These are phyloP conservation scores for Cabera pusaria DNA, from an alignment of 2,888 invertebrate species.

Conservation along the genomic window DNA sequence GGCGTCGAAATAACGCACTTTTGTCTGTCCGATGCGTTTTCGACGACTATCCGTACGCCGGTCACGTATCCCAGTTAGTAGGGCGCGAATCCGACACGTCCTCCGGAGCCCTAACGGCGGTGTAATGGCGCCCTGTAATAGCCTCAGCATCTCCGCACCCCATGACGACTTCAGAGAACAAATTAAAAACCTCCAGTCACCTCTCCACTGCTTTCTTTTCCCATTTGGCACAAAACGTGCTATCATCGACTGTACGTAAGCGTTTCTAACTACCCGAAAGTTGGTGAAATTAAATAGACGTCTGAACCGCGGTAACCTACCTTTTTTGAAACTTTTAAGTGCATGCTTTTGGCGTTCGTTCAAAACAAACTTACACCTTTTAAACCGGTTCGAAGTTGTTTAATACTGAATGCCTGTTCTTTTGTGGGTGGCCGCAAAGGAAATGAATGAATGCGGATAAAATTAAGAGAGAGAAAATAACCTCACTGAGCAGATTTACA, in stretches of 20 bases:
- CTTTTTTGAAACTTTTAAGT: slow-evolving; percentile 32
- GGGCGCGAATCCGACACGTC: slow-evolving; percentile 76
- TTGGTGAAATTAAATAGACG: slow-evolving; percentile 46
- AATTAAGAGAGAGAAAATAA: no score
- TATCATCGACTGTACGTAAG: slow-evolving; percentile 30
- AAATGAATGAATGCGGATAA: no score
- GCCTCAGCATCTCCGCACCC: slow-evolving; percentile 57
- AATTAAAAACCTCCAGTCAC: slow-evolving; percentile 68
- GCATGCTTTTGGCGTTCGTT: slow-evolving; percentile 28
- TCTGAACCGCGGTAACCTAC: slow-evolving; percentile 33
- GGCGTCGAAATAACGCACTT: slow-evolving; percentile 27
- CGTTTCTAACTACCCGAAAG: slow-evolving; percentile 35
- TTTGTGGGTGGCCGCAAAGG: slow-evolving; percentile 13
- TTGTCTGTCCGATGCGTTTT: slow-evolving; percentile 44
- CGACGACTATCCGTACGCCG: slow-evolving; percentile 45
- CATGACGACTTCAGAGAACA: slow-evolving; percentile 59
- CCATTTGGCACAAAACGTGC: slow-evolving; percentile 28
- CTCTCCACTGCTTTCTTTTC: slow-evolving; percentile 41
- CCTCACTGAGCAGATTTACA: no score
- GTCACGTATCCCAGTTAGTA: slow-evolving; percentile 74
- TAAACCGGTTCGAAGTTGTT: slow-evolving; percentile 19
- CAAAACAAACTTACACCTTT: slow-evolving; percentile 31
- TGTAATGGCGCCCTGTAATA: slow-evolving; percentile 71
- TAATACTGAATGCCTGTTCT: slow-evolving; percentile 15
- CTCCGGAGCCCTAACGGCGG: slow-evolving; percentile 65